Conservation (phyloP, 2,888 invertebrate genomes). For the Sphecodes monilicornis region DNA sequence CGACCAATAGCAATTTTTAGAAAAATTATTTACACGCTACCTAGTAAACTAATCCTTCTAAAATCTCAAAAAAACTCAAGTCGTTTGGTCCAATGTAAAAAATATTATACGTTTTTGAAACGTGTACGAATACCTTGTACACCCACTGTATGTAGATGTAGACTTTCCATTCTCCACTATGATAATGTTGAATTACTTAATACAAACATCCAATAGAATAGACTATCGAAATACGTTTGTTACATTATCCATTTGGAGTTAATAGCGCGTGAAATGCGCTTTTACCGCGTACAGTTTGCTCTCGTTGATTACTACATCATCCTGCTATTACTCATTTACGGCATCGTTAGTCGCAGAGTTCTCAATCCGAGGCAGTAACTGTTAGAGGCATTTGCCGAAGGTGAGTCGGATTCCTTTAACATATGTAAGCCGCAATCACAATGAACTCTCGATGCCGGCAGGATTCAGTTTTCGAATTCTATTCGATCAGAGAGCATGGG, state of each 20-base stretch:
- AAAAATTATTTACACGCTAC: too few species aligned
- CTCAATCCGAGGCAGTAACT: slow-evolving; percentile 29
- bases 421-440: neutral
- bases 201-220: neutral
- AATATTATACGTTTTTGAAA: too few species aligned
- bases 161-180: neutral
- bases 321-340: slow-evolving; percentile 35
- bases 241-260: slow-evolving; percentile 21
- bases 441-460: neutral
- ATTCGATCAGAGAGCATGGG: neutral
- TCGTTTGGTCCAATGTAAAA: too few species aligned
- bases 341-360: slow-evolving; percentile 21
- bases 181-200: neutral
- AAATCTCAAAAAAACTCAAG: too few species aligned
- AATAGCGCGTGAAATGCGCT: slow-evolving; percentile 51
- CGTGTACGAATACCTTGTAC: too few species aligned
- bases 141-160: neutral
- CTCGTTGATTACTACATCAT: slow-evolving; percentile 41
- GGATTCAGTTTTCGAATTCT: neutral
- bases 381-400: neutral
- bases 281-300: slow-evolving; percentile 42
- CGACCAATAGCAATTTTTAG: too few species aligned
- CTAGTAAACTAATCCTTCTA: too few species aligned
- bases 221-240: neutral
- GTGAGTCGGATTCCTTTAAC: neutral